A percentile compares a stretch with the other conserved stretches of the same genome.
Evolutionary conservation across 2,888 invertebrate genomes (phyloP).

Genomic region (Scrobipalpa costella): DNA sequence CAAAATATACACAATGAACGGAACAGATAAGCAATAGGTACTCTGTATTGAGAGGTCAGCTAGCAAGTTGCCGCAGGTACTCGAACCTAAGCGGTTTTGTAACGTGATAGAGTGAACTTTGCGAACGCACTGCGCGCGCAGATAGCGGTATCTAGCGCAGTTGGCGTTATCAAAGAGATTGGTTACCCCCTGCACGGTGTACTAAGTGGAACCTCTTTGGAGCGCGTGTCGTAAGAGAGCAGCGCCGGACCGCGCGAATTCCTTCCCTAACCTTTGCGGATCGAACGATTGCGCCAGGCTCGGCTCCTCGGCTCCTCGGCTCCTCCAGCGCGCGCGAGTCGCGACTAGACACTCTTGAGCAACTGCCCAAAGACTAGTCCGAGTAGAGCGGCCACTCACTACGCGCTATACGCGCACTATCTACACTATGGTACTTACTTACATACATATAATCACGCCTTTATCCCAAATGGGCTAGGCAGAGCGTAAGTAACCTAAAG

Average conservation of each 20-base stretch:
- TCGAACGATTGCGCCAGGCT: conserved; percentile 77
- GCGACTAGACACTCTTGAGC: conserved; percentile 55
- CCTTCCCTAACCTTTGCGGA: conserved; percentile 80
- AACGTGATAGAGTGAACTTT: conserved; percentile 20
- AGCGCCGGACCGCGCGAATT: conserved; percentile 75
- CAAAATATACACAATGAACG: not conserved
- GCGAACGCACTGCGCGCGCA: conserved; percentile 8
- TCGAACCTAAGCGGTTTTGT: conserved; percentile 13
- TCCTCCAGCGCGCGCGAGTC: conserved; percentile 59
- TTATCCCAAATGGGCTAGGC: no score
- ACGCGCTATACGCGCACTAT: not conserved
- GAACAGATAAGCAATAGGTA: not conserved
- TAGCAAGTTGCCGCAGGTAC: not conserved
- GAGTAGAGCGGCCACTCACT: conserved; percentile 46
- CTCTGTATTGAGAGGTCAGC: conserved; percentile 15
- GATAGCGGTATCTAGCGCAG: conserved; percentile 22
- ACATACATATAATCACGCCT: no score
- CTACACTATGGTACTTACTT: no score
- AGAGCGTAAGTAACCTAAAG: no score
- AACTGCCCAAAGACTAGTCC: conserved; percentile 66
- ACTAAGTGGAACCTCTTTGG: conserved; percentile 58
- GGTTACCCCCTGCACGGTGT: conserved; percentile 45
- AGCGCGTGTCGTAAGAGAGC: conserved; percentile 64
- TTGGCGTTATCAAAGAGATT: conserved; percentile 36
- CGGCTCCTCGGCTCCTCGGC: conserved; percentile 56